Conservation (phyloP, 2,888 invertebrate genomes). For the Amphipyra tragopoginis region DNA sequence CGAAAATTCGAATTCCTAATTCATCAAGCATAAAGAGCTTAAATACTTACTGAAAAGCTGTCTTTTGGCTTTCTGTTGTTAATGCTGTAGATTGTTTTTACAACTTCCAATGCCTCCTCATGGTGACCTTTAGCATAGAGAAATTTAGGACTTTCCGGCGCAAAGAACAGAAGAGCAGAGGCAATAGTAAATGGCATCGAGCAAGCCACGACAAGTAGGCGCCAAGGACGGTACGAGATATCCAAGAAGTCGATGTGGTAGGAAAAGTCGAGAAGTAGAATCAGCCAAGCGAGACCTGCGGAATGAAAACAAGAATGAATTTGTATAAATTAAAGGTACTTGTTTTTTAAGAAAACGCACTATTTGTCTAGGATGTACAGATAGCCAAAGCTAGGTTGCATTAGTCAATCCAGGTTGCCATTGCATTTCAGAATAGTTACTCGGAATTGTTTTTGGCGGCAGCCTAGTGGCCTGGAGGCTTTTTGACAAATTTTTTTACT, state of each 20-base stretch:
- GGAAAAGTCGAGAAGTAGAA: constrained; percentile 91
- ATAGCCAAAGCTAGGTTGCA: too few species aligned
- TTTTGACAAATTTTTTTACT: constrained; percentile 35
- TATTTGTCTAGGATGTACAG: too few species aligned
- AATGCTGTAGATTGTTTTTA: constrained; percentile 76
- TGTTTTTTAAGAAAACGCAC: too few species aligned
- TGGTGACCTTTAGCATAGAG: constrained; percentile 90
- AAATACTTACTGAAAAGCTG: constrained; percentile 74
- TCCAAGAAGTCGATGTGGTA: constrained; percentile 80
- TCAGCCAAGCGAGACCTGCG: constrained; percentile 91
- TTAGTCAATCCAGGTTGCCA: too few species aligned
- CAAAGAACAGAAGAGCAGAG: constrained; percentile 88
- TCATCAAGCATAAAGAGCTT: background rate
- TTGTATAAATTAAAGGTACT: background rate
- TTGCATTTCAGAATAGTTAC: too few species aligned
- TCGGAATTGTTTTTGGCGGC: too few species aligned
- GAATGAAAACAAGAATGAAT: constrained; percentile 12
- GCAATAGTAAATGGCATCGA: constrained; percentile 91
- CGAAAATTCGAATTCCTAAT: background rate
- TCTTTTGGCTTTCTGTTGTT: constrained; percentile 73
- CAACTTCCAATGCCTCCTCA: constrained; percentile 88
- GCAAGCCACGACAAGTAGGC: constrained; percentile 92
- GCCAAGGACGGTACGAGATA: constrained; percentile 92
- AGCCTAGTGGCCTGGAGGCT: too few species aligned
- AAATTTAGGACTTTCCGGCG: constrained; percentile 95